These are phyloP conservation scores for Drosophila sp. DNA, from an alignment of 1,140 invertebrate species.

Conservation along the genomic window DNA sequence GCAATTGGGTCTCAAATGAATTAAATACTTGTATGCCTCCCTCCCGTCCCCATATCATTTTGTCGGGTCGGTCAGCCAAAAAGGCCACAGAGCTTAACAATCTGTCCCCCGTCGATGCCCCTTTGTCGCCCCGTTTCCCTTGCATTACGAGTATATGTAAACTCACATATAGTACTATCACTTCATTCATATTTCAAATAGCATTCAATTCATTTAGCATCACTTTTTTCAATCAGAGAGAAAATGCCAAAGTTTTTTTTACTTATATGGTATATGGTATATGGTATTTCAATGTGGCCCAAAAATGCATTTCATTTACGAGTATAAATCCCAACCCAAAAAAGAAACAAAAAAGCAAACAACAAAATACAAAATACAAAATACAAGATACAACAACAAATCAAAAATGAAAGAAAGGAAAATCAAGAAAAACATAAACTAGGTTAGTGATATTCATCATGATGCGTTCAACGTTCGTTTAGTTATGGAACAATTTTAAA, in stretches of 20 bases:
- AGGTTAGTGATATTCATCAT: conserved; percentile 79
- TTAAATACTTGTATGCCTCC: not conserved
- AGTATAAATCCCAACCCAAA: conserved; percentile 20
- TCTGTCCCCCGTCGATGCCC: too few species aligned
- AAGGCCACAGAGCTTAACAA: not conserved
- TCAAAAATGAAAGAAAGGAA: not conserved
- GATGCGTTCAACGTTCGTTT: conserved; percentile 78
- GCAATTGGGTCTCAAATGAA: conserved; percentile 1
- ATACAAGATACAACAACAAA: conserved; percentile 18
- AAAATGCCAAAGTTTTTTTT: conserved; percentile 57
- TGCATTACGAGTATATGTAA: too few species aligned
- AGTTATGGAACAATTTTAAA: conserved; percentile 70
- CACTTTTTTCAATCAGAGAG: conserved; percentile 58
- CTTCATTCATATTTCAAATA: conserved; percentile 24
- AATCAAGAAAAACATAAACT: conserved; percentile 25
- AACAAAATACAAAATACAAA: not conserved
- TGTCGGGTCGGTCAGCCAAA: not conserved
- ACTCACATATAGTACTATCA: conserved; percentile 1
- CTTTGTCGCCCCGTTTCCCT: too few species aligned
- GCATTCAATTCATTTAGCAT: conserved; percentile 50
- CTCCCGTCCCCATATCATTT: too few species aligned
- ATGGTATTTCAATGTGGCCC: conserved; percentile 62
- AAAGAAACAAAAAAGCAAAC: conserved; percentile 6
- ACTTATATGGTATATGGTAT: too few species aligned
- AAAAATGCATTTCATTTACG: conserved; percentile 72